A percentile compares a stretch with the other conserved stretches of the same genome.
phyloP scores from a whole-genome alignment of 2,888 invertebrate species.

The Metopia argyrocephala region DNA sequence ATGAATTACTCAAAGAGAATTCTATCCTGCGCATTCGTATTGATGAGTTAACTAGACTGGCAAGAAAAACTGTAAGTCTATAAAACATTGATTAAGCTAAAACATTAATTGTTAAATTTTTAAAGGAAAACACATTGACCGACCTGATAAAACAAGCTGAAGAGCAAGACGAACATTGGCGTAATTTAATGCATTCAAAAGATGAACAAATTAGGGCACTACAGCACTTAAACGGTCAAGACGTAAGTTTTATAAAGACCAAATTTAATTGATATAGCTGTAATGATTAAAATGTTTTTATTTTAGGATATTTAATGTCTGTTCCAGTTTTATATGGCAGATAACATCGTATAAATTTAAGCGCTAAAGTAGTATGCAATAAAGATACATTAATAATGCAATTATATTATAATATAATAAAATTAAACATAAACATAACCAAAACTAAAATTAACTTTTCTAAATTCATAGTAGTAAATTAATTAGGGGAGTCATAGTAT shows the following conservation, averaged over 20 bases:
- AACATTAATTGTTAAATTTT: conserved; percentile 32
- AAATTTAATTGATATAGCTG: no score
- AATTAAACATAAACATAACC: conserved; percentile 61
- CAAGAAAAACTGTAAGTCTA: conserved; percentile 86
- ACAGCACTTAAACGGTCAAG: conserved; percentile 77
- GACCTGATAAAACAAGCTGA: conserved; percentile 77
- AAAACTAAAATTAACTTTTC: conserved; percentile 29
- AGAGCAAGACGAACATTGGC: conserved; percentile 78
- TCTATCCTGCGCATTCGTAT: conserved; percentile 83
- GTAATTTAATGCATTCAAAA: conserved; percentile 75
- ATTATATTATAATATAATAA: conserved; percentile 64
- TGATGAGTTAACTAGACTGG: conserved; percentile 86
- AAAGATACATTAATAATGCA: conserved; percentile 64
- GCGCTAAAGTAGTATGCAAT: conserved; percentile 69
- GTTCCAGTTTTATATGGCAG: conserved; percentile 56
- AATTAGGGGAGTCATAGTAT: no score
- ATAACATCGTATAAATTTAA: conserved; percentile 72
- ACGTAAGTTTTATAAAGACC: conserved; percentile 70
- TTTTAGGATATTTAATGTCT: conserved; percentile 77
- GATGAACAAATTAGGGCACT: conserved; percentile 76
- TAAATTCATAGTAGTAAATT: no score
- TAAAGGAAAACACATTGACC: conserved; percentile 76
- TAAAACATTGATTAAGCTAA: neutral
- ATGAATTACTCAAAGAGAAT: conserved; percentile 80
- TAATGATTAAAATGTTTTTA: conserved; percentile 24